These are phyloP conservation scores for Eulemur rufifrons DNA, from an alignment of 2,113 vertebrate species.

Conservation along the genomic window DNA sequence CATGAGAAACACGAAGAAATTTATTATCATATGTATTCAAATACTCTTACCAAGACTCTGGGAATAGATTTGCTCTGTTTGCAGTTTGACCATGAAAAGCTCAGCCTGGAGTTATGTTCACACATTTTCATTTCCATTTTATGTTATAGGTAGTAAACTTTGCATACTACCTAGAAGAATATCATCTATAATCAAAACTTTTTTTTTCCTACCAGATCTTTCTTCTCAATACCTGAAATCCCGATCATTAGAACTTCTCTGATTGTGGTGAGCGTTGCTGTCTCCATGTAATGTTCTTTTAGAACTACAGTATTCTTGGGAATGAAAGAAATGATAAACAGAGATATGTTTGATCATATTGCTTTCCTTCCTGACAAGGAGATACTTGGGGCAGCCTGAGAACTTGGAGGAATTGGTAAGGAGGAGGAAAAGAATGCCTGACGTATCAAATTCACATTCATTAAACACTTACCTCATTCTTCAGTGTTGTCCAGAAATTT, in stretches of 20 bases:
- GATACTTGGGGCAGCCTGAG: background rate
- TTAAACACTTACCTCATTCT: background rate
- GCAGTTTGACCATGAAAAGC: constrained; percentile 54
- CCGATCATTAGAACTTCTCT: background rate
- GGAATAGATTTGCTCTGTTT: constrained; percentile 30
- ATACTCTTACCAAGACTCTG: constrained; percentile 49
- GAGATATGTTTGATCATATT: background rate
- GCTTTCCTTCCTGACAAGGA: background rate
- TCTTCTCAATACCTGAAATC: background rate
- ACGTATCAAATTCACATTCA: background rate
- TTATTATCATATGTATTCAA: background rate
- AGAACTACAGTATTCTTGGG: background rate
- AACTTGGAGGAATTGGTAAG: background rate
- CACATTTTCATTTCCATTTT: background rate
- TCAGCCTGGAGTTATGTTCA: background rate
- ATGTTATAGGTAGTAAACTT: background rate
- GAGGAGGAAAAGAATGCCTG: background rate
- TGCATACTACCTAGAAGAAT: background rate
- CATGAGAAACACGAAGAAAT: constrained; percentile 58
- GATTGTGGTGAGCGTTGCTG: background rate
- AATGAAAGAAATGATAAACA: background rate
- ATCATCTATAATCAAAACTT: background rate
- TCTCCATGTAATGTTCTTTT: background rate
- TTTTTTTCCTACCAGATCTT: background rate
- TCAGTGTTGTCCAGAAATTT: background rate